Evolutionary conservation across 2,888 invertebrate genomes (phyloP), one percentile per base, ranked within the genome.

Genomic region (Lithodes maja): DNA sequence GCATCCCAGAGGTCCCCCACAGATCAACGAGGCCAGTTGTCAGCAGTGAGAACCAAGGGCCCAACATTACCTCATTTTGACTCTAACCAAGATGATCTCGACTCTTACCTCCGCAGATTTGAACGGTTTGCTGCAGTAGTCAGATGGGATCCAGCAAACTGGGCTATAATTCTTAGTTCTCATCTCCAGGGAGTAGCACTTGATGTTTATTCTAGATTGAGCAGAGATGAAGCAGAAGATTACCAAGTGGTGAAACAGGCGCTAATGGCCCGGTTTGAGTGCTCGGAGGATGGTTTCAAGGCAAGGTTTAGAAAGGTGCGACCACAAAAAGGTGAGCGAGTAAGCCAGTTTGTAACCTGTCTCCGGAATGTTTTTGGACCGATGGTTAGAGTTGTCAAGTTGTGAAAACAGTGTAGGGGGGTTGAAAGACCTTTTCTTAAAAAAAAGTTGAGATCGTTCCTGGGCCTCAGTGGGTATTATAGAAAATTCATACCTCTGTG

Each of bases 251-350:
- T 79, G 2, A 79, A 79, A 50, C 15, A 54, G 9, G 79, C 79
- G 1, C 17, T 79, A 9, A 79, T 79, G 79, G 79, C 17, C 15
- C 49, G 55, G n/a, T 79, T 79, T 17, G 55, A 54, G 12, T 3
- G 79, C n/a, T 7, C 61, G 12, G 79, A 79, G 17, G 79, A 79
- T n/a, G 79, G 79, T 7, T 79, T 79, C n/a, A 1, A 53, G 7
- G 1, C 7, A 12, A 79, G 17, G 17, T 79, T 79, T n/a, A 1
- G 79, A 15, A 68, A 9, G 9, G 15, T 50, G 1, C 50, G 2
- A 53, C 78, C 78, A 50, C 17, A 78, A 52, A 78, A 78, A n/a
- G 53, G 53, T 12, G 78, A 78, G 12, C 2, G 12, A 3, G 78
- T 78, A 2, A 7, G 7, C 2, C 78, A 78, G 78, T 52, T 78